Conservation (phyloP, 92 coral and sea anemone genomes). For the Phymanthus crucifer region DNA sequence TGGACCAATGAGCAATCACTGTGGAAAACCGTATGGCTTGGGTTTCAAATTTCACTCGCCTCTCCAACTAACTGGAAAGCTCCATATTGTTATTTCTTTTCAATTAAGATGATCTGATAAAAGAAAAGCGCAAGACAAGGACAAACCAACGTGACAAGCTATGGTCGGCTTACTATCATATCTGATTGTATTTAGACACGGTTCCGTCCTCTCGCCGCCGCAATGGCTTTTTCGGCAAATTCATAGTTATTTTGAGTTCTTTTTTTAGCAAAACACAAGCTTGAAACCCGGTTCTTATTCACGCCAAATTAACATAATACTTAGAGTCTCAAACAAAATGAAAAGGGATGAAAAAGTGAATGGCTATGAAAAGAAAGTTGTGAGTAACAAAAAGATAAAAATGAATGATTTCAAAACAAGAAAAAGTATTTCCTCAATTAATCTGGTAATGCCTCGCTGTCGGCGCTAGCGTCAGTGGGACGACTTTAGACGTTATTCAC, state of each 20-base stretch:
- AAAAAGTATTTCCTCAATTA: background rate
- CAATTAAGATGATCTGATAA: slow-evolving; percentile 6
- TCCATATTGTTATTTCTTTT: background rate
- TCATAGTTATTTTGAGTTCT: background rate
- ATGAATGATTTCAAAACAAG: background rate
- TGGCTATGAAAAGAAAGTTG: background rate
- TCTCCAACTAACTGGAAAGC: background rate
- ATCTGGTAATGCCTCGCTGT: background rate
- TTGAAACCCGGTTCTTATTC: background rate
- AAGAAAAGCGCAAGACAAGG: background rate
- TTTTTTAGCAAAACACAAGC: background rate
- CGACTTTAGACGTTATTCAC: slow-evolving; percentile 5
- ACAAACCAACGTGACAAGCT: slow-evolving; percentile 10
- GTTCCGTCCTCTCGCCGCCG: slow-evolving; percentile 26
- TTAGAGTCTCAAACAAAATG: background rate
- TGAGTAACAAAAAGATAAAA: background rate
- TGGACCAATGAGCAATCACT: background rate
- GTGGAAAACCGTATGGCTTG: background rate
- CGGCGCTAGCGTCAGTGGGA: slow-evolving; percentile 30
- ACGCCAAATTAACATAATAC: background rate
- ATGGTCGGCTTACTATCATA: slow-evolving; percentile 4
- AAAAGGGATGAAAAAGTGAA: background rate
- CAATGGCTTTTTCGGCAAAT: background rate
- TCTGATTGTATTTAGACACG: slow-evolving; percentile 11
- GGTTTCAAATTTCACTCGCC: slow-evolving; percentile 1